Conservation (phyloP, 2,888 invertebrate species). For the Anoplius nigerrimus region DNA sequence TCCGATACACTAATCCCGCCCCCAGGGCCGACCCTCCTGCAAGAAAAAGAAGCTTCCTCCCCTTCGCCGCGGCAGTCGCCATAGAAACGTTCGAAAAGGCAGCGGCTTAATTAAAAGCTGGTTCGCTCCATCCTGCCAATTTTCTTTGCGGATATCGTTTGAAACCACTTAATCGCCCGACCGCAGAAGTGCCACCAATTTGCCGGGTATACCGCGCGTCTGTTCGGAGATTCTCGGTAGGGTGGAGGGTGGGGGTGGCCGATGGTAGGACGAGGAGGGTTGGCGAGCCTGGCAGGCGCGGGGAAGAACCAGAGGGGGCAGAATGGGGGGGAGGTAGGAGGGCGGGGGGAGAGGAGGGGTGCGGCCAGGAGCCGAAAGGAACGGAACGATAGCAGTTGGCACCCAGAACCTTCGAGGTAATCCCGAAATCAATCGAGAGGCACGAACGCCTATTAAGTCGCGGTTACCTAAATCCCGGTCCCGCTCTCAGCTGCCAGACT, state of each 20-base stretch:
- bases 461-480: slow-evolving; percentile 34
- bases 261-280: slow-evolving; percentile 23
- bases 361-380: slow-evolving; percentile 47
- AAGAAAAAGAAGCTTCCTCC: background rate
- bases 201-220: slow-evolving; percentile 62
- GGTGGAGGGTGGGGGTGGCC: slow-evolving; percentile 29
- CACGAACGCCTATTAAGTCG: slow-evolving; percentile 48
- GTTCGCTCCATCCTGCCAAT: slow-evolving; percentile 48
- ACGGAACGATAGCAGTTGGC: slow-evolving; percentile 68
- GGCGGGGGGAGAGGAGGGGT: slow-evolving; percentile 22
- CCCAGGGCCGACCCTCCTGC: no score
- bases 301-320: slow-evolving; percentile 29
- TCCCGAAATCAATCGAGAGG: slow-evolving; percentile 63
- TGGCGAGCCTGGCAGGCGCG: no score
- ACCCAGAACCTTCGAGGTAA: slow-evolving; percentile 60
- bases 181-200: slow-evolving; percentile 72
- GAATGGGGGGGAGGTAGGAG: slow-evolving; percentile 8
- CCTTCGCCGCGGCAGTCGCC: slow-evolving; percentile 3
- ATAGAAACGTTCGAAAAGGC: slow-evolving; percentile 42
- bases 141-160: slow-evolving; percentile 62
- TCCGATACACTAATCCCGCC: no score
- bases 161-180: slow-evolving; percentile 71
- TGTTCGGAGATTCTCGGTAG: slow-evolving; percentile 56
- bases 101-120: slow-evolving; percentile 56
- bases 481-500: slow-evolving; percentile 23